Evolutionary conservation across 2,888 invertebrate species (phyloP), one percentile per base, ranked within the genome.

Genomic region (Synergus itoensis): DNA sequence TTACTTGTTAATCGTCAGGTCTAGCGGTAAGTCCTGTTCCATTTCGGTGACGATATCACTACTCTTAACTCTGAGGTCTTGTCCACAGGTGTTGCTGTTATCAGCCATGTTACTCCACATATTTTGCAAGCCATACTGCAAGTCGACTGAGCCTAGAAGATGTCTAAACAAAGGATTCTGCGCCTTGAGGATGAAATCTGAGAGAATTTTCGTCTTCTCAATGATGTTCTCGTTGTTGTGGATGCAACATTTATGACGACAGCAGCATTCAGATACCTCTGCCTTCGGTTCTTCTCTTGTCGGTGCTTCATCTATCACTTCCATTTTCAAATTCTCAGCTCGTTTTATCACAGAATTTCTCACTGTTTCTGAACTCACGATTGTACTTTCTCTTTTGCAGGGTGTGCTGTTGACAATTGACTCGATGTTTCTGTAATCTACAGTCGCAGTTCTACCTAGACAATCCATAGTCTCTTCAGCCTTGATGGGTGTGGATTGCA

Each of bases 1-100:
- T 90, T 87, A 92, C 81, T 92, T 92, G 80, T 91, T 93, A 87
- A 92, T 89, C 80, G 90, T 93, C 86, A 93, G 87, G 81, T 93
- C 93, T 76, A 93, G 85, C 9, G 93, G 93, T 77, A 92, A 85
- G 82, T 93, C 92, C 83, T 93, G 93, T 80, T 92, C 92, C 89
- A 92, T 91, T 28, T 92, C 92, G 8, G 88, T 88, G 18, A 89
- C 88, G 73, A 86, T 89, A 63, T 92, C 92, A 77, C 92, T 92
- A 45, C 91, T 92, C 81, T 93, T 93, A 21, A 94, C 92, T 79
- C 91, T 88, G 45, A 91, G 85, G 81, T 92, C 91, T 81, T 91
- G 90, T 1, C 89, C 90, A 67, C 91, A 91, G 41, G 88, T 91
- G 82, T 86, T 86, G 77, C 81, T 86, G 7, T 81, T 84, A 53